Percentiles rank a stretch among this genome's conserved stretches.
Evolutionary conservation across 2,113 vertebrate genomes (phyloP).

Genomic region (Trematomus loennbergii): DNA sequence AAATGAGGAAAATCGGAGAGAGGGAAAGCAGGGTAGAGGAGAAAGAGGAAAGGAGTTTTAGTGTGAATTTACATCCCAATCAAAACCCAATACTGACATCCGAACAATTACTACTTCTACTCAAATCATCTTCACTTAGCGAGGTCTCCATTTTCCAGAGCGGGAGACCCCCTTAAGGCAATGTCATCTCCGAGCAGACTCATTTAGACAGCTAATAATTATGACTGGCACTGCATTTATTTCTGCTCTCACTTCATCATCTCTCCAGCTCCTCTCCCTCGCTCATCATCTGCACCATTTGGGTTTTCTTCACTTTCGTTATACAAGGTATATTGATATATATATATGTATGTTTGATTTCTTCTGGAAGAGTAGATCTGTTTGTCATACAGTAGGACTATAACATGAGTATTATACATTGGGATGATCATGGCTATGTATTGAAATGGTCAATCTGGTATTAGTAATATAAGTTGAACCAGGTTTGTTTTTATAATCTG

Average conservation of each 20-base stretch:
- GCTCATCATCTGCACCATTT: neutral
- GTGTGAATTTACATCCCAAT: neutral
- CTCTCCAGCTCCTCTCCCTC: neutral
- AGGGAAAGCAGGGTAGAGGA: neutral
- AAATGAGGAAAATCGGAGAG: neutral
- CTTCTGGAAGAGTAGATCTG: neutral
- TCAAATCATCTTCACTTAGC: neutral
- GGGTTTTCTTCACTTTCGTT: too few species aligned
- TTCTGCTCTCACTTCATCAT: slow-evolving; percentile 19
- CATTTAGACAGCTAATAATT: slow-evolving; percentile 46
- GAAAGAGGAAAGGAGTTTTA: slow-evolving; percentile 6
- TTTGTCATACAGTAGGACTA: neutral
- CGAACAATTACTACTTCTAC: neutral
- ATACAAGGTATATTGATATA: too few species aligned
- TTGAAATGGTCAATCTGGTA: too few species aligned
- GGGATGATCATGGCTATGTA: too few species aligned
- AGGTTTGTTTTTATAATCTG: too few species aligned
- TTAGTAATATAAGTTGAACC: too few species aligned
- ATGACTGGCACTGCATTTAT: slow-evolving; percentile 29
- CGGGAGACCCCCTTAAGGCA: slow-evolving; percentile 9
- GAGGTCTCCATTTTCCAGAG: slow-evolving; percentile 12
- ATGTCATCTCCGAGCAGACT: slow-evolving; percentile 26
- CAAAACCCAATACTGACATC: neutral
- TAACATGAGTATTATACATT: neutral
- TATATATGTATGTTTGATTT: neutral